Evolutionary conservation across 2,888 invertebrate species (phyloP).

Genomic region (Lottia scabra): DNA sequence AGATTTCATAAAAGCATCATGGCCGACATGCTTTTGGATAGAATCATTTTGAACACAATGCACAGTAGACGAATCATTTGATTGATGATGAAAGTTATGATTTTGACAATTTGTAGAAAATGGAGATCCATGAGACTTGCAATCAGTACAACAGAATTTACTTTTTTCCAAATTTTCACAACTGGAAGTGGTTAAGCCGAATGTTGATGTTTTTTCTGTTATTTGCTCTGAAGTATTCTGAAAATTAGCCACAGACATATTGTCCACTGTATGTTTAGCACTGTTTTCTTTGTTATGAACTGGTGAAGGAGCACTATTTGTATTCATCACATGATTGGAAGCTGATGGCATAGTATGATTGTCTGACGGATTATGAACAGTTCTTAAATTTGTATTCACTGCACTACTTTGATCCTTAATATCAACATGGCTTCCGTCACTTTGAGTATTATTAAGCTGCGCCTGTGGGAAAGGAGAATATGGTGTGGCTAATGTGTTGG

Average conservation of each 20-base stretch:
- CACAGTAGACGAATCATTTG: not conserved
- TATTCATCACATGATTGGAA: not conserved
- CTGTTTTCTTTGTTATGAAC: not conserved
- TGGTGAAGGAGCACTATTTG: not conserved
- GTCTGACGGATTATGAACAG: not conserved
- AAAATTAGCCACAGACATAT: not conserved
- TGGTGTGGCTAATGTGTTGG: not conserved
- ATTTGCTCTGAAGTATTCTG: not conserved
- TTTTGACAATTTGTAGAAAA: constrained; percentile 41
- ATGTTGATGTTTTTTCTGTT: not conserved
- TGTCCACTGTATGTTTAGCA: not conserved
- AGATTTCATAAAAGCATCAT: not conserved
- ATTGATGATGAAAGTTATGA: constrained; percentile 1
- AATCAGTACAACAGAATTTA: constrained; percentile 34
- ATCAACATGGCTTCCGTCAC: constrained; percentile 8
- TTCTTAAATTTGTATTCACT: not conserved
- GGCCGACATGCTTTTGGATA: constrained; percentile 1
- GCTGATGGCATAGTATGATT: not conserved
- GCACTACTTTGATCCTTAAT: not conserved
- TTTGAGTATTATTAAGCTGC: constrained; percentile 7
- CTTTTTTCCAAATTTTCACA: not conserved
- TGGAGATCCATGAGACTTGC: constrained; percentile 34
- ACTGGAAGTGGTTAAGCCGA: not conserved
- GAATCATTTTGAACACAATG: not conserved
- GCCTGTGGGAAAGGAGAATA: constrained; percentile 3